phyloP scores from a whole-genome alignment of 2,888 invertebrate species.

The Abrostola triplasia region DNA sequence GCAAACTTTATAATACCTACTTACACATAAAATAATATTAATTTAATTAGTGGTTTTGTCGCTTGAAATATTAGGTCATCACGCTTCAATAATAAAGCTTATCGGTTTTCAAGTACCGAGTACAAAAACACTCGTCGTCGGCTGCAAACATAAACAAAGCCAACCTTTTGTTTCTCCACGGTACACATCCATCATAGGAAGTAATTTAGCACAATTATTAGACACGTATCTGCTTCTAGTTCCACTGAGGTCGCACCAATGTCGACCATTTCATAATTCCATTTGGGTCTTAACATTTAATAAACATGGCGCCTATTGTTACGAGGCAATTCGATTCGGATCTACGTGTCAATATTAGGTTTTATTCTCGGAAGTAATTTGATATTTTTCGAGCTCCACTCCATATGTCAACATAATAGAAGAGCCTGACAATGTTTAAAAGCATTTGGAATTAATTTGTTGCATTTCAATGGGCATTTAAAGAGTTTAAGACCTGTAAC shows the following conservation, averaged over 20 bases:
- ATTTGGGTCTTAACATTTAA: conserved; percentile 61
- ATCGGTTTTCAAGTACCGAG: conserved; percentile 9
- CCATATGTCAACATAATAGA: conserved; percentile 43
- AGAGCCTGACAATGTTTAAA: conserved; percentile 25
- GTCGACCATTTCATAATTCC: conserved; percentile 71
- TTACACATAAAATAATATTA: conserved; percentile 5
- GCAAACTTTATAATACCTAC: conserved; percentile 3
- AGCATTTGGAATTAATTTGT: conserved; percentile 29
- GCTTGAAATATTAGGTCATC: conserved; percentile 36
- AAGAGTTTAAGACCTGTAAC: conserved; percentile 21
- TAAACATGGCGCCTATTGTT: conserved; percentile 67
- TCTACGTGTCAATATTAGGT: conserved; percentile 75
- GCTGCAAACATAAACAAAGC: conserved; percentile 14
- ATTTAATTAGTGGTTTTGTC: conserved; percentile 43
- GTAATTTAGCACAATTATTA: conserved; percentile 81
- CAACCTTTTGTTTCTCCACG: conserved; percentile 23
- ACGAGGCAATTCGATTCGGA: conserved; percentile 66
- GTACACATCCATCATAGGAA: conserved; percentile 75
- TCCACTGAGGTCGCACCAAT: conserved; percentile 78
- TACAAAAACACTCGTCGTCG: conserved; percentile 18
- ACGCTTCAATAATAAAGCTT: conserved; percentile 18
- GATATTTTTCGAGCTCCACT: conserved; percentile 68
- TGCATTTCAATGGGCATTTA: conserved; percentile 31
- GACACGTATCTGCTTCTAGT: conserved; percentile 78
- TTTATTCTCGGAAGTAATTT: conserved; percentile 77